Percentiles rank a stretch among this genome's conserved stretches.
Evolutionary conservation across 2,113 vertebrate genomes (phyloP).

Genomic region (Ameiurus melas): DNA sequence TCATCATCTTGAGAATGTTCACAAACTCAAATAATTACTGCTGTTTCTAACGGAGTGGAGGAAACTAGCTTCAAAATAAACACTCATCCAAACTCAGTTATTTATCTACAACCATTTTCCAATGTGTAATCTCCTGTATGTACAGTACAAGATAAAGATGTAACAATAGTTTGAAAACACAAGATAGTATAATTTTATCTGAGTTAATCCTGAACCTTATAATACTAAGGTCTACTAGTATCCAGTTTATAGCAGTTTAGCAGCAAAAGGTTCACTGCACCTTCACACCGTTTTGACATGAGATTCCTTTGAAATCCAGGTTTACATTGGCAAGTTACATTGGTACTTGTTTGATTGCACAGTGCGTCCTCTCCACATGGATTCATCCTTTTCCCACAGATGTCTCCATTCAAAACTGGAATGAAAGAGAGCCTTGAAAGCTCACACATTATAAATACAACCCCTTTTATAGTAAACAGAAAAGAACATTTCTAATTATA

Average conservation of each 20-base stretch:
- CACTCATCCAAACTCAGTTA: background rate
- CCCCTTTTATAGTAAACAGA: background rate
- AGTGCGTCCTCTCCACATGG: slow-evolving; percentile 92
- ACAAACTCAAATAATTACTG: background rate
- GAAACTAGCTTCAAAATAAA: background rate
- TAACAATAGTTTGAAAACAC: background rate
- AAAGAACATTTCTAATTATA: slow-evolving; percentile 21
- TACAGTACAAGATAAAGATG: background rate
- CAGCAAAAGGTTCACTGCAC: slow-evolving; percentile 65
- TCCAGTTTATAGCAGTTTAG: background rate
- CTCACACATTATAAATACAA: slow-evolving; percentile 34
- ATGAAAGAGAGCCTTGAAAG: slow-evolving; percentile 63
- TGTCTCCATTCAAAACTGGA: slow-evolving; percentile 81
- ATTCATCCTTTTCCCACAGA: slow-evolving; percentile 87
- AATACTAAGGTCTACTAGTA: background rate
- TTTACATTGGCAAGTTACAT: slow-evolving; percentile 89
- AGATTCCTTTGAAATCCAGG: slow-evolving; percentile 90
- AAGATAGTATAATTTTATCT: background rate
- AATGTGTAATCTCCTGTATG: background rate
- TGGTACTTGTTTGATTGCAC: slow-evolving; percentile 89
- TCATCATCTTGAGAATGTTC: background rate
- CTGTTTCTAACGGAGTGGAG: background rate
- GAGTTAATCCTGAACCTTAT: background rate
- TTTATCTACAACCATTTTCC: background rate
- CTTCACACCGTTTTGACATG: slow-evolving; percentile 88